Base-by-base conservation (phyloP, 2,888 invertebrate species). In the Dicycla oo region DNA sequence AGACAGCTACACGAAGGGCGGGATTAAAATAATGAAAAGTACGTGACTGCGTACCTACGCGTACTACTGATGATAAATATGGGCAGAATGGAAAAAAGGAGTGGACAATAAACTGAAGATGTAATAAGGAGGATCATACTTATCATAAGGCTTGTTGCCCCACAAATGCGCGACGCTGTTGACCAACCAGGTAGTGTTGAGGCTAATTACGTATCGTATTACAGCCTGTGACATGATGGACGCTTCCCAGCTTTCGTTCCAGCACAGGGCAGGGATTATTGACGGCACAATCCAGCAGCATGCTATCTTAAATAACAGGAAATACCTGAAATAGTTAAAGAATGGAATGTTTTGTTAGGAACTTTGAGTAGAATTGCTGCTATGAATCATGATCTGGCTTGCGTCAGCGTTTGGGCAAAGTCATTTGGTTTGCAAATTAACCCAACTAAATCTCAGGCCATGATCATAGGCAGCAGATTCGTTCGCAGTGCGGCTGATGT, bases 121-220 rank as follows among this genome's bases (percentile, higher is more conserved):
- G 30, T 53, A 47, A 3, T 15, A 47, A 10, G 15, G 30, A 26
- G 20, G 23, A 18, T 45, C 91, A 96, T 90, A 98, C 98, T 94
- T 96, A 88, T 98, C 97, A 86, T 97, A 98, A 0, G 98, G 98
- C 82, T 97, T 97, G 79, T 96, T 96, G 73, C 98, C 98, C 96
- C 97, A 97, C 62, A 98, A 92, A 92, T 99, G 99, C 2, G 99
- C 98, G 40, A 98, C 98, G 86, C 98, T 98, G 91, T 99, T 99
- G 23, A 99, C 98, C 1, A 98, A 96, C 99, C 99, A 99, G 3
- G 99, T 99, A 88, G 97, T 97, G 93, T 99, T 98, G 73, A 99
- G 96, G 3, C 97, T 97, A 69, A 97, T 89, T 45, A 97, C 95
- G 91, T 98, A 99, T 18, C 99, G 97, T 20, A 98, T 88, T 40